Evolutionary conservation across 2,888 invertebrate species (phyloP).

Genomic region (Agonum fuliginosum): DNA sequence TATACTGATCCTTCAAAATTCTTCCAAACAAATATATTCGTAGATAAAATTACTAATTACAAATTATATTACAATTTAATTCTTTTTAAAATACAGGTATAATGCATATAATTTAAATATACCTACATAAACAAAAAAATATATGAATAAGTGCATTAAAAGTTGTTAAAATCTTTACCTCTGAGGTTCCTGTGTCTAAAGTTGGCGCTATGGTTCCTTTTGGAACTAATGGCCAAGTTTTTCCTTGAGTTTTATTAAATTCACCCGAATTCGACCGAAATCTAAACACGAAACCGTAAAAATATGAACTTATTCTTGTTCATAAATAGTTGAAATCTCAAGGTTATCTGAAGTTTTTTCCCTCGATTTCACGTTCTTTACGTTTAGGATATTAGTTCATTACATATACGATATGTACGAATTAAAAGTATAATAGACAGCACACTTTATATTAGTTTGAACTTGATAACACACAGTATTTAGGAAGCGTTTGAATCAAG

Average conservation of each 20-base stretch:
- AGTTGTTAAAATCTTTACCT: constrained; percentile 29
- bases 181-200: constrained; percentile 13
- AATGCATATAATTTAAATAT: no score
- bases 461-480: no score
- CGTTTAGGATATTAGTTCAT: neutral
- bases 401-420: neutral
- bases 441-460: no score
- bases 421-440: no score
- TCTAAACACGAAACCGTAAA: constrained; percentile 17
- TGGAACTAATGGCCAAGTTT: constrained; percentile 46
- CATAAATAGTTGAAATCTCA: constrained; percentile 15
- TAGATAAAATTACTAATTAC: no score
- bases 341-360: neutral
- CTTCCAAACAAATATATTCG: no score
- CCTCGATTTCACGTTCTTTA: neutral
- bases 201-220: neutral
- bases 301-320: constrained; percentile 2
- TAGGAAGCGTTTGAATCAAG: no score
- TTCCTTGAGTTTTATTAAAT: neutral
- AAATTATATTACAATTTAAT: no score
- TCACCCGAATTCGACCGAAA: neutral
- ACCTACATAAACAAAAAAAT: no score
- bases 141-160: neutral
- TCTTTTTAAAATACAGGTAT: no score
- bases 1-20: no score